Conservation (phyloP, 2,113 vertebrate species). For the Nesospiza acunhae region DNA sequence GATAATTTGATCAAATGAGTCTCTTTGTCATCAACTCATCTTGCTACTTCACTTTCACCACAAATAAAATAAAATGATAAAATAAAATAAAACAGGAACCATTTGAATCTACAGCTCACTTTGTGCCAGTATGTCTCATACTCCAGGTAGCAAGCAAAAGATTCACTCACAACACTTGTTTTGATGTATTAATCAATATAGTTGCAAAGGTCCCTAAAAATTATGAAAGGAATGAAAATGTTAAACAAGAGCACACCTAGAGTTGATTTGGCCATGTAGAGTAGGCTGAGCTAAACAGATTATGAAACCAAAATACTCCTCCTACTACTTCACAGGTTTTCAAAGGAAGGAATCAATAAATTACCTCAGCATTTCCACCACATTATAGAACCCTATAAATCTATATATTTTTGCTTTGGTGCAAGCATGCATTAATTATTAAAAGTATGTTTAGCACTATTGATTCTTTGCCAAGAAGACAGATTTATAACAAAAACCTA, state of each 20-base stretch:
- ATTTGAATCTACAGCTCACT: slow-evolving; percentile 45
- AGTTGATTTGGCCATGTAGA: not conserved
- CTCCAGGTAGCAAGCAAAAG: not conserved
- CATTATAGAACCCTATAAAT: not conserved
- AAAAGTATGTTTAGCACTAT: not conserved
- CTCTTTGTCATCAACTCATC: not conserved
- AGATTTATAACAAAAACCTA: not conserved
- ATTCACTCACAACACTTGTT: slow-evolving; percentile 43
- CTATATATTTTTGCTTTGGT: not conserved
- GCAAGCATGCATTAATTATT: not conserved
- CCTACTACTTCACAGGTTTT: not conserved
- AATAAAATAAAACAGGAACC: not conserved
- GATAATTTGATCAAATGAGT: slow-evolving; percentile 35
- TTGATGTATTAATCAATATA: slow-evolving; percentile 55
- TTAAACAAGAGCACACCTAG: slow-evolving; percentile 28
- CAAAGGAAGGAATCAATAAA: not conserved
- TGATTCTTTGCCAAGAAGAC: not conserved
- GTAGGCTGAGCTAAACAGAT: not conserved
- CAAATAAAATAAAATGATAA: not conserved
- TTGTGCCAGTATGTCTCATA: slow-evolving; percentile 5
- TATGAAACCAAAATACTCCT: not conserved
- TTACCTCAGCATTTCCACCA: not conserved
- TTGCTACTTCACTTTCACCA: slow-evolving; percentile 21
- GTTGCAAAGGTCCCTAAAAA: slow-evolving; percentile 41
- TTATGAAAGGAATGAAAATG: slow-evolving; percentile 18